Conservation (phyloP, 2,888 invertebrate species). For the Epirrhoe tristata region DNA sequence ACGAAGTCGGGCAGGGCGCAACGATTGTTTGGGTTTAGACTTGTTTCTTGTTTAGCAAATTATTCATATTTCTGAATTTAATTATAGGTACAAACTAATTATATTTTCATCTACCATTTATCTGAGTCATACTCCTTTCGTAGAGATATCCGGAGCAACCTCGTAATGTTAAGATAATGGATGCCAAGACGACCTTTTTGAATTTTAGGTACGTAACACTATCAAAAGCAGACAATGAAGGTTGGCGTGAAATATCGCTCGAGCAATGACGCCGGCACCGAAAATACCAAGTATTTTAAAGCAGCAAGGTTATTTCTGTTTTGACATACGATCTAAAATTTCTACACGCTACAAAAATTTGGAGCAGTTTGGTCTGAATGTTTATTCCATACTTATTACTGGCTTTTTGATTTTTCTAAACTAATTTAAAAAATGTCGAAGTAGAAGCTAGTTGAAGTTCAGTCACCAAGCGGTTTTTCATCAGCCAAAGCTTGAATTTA, state of each 20-base stretch:
- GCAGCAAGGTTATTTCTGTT: slow-evolving; percentile 49
- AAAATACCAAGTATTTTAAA: slow-evolving; percentile 50
- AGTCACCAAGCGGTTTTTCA: too few species aligned
- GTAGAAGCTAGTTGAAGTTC: too few species aligned
- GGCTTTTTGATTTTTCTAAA: neutral
- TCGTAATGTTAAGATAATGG: neutral
- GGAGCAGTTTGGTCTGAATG: neutral
- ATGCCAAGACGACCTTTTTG: neutral
- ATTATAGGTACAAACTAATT: too few species aligned
- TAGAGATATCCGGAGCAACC: neutral
- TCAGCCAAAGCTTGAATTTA: too few species aligned
- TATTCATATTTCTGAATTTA: too few species aligned
- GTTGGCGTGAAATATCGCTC: slow-evolving; percentile 15
- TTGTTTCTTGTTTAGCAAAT: too few species aligned
- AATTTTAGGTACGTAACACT: slow-evolving; percentile 7
- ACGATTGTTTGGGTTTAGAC: too few species aligned
- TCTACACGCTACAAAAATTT: slow-evolving; percentile 22
- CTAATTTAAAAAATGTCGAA: too few species aligned
- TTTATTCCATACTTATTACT: neutral
- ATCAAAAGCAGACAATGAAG: slow-evolving; percentile 10
- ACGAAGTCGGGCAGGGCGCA: too few species aligned
- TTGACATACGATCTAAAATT: slow-evolving; percentile 33
- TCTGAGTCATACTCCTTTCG: neutral
- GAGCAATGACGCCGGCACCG: slow-evolving; percentile 45
- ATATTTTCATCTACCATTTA: too few species aligned